Conservation (phyloP, 2,888 invertebrate genomes). For the Apeira syringaria region DNA sequence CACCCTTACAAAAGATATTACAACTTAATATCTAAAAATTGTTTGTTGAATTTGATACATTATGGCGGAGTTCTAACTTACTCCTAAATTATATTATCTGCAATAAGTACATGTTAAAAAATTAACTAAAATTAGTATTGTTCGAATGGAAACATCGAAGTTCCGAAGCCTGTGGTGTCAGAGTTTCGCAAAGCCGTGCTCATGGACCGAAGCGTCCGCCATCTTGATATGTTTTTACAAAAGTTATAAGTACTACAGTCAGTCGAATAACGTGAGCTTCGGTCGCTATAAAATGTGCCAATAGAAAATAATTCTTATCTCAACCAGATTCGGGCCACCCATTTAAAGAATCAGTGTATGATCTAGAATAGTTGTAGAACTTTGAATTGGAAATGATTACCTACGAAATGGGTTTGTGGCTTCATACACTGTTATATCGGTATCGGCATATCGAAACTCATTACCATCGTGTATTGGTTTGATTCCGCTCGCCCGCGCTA, state of each 20-base stretch:
- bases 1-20: slow-evolving; percentile 39
- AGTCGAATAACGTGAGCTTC: slow-evolving; percentile 19
- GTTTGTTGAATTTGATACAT: slow-evolving; percentile 61
- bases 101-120: slow-evolving; percentile 36
- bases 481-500: slow-evolving; percentile 51
- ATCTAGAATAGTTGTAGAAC: slow-evolving; percentile 41
- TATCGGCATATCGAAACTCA: slow-evolving; percentile 80
- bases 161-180: slow-evolving; percentile 60
- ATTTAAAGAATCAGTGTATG: slow-evolving; percentile 64
- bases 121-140: slow-evolving; percentile 61
- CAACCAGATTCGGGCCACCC: slow-evolving; percentile 82
- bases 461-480: slow-evolving; percentile 53
- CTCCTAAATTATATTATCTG: slow-evolving; percentile 62
- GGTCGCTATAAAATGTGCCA: slow-evolving; percentile 65
- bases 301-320: slow-evolving; percentile 55
- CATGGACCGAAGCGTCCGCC: slow-evolving; percentile 43
- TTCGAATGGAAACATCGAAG: slow-evolving; percentile 37
- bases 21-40: slow-evolving; percentile 41
- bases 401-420: slow-evolving; percentile 53
- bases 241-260: slow-evolving; percentile 10
- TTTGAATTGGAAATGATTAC: slow-evolving; percentile 34
- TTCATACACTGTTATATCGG: slow-evolving; percentile 73
- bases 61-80: slow-evolving; percentile 78
- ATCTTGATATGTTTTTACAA: slow-evolving; percentile 33
- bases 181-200: slow-evolving; percentile 81